Evolutionary conservation across 2,888 invertebrate genomes (phyloP).

Genomic region (Cosmopolites sordidus): DNA sequence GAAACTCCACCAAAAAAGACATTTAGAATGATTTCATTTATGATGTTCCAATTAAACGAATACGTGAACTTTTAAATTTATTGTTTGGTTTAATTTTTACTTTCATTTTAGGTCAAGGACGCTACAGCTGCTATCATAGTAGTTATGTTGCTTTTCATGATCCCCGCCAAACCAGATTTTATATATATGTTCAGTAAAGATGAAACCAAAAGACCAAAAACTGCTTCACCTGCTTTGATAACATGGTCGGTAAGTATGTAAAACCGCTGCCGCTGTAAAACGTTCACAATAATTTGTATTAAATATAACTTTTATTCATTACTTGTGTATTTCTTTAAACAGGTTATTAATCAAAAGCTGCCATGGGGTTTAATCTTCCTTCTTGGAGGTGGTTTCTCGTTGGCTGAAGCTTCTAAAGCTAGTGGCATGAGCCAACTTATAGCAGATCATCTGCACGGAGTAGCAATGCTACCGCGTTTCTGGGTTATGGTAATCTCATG

Average conservation of each 20-base stretch:
- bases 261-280: neutral
- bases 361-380: conserved; percentile 89
- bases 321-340: neutral
- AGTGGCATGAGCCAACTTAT: conserved; percentile 70
- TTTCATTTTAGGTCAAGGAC: conserved; percentile 80
- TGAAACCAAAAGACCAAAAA: conserved; percentile 57
- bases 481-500: conserved; percentile 72
- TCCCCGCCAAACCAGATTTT: conserved; percentile 76
- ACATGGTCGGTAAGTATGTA: conserved; percentile 62
- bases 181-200: conserved; percentile 61
- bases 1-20: too few species aligned
- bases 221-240: conserved; percentile 66
- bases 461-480: conserved; percentile 60
- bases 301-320: neutral
- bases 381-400: conserved; percentile 86
- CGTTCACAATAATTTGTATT: neutral
- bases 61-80: too few species aligned
- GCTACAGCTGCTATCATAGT: conserved; percentile 81
- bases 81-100: too few species aligned
- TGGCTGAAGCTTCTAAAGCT: conserved; percentile 78
- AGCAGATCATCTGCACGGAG: conserved; percentile 64
- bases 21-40: too few species aligned
- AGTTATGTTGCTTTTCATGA: conserved; percentile 74
- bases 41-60: too few species aligned
- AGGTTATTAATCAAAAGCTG: conserved; percentile 73